Base-by-base conservation (phyloP, 2,113 vertebrate genomes). In the Micronisus gabar region DNA sequence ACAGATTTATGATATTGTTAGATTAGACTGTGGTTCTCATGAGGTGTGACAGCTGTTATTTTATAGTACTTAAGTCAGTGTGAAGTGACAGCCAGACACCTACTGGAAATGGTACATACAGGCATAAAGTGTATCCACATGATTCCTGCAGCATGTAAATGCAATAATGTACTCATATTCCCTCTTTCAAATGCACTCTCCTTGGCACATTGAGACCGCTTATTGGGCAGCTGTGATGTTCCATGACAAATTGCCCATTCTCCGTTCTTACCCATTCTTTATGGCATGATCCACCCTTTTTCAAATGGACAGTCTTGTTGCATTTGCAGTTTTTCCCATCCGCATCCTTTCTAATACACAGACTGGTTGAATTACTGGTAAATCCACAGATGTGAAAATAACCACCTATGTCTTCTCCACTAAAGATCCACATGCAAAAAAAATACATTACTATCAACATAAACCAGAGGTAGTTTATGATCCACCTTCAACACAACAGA, bases 31-130 rank as follows among this genome's bases (percentile, higher is more conserved):
- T 81, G 70, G 91, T 82, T 97, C 88, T 93, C 91, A 63, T 32
- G 84, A 95, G 52, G 62, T 90, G 94, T 95, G 96, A 95, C 97
- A 98, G 96, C 95, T 97, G 94, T 91, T 97, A 97, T 91, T 97
- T 97, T 91, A 95, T 53, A 92, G 93, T 72, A 88, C 79, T 97
- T 97, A 97, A 96, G 88, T 47, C 94, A 93, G 47, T 78, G 79
- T 73, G 83, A 95, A 92, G 75, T 75, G 85, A 95, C 93, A 97
- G 95, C 80, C 95, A 96, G 87, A 41, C 80, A 95, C 55, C 90
- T 91, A 96, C 87, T 87, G 81, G 95, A 97, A 98, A 95, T n/a
- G 48, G 92, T 93, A 95, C 88, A 91, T 86, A 93, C n/a, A 75
- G 66, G 65, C 94, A 96, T 83, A 97, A 96, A 80, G 88, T 63